Percentiles rank a stretch among this genome's conserved stretches.
phyloP scores from a whole-genome alignment of 1,140 invertebrate genomes.

The Anthonomus grandis region DNA sequence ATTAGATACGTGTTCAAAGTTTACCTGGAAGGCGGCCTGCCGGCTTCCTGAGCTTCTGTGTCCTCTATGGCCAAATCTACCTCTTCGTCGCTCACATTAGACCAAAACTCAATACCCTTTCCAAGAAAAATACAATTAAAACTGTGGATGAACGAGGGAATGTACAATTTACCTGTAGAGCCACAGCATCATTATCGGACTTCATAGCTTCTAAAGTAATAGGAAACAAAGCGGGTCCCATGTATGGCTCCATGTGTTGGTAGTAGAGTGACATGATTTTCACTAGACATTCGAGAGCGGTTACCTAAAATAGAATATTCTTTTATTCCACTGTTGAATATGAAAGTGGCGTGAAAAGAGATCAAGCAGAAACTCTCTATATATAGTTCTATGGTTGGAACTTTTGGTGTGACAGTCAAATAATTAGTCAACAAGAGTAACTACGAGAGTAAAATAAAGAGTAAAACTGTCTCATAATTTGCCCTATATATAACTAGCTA shows the following conservation, averaged over 20 bases:
- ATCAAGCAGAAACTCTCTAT: too few species aligned
- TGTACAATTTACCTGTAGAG: conserved; percentile 65
- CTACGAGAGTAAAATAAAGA: too few species aligned
- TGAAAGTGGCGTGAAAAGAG: too few species aligned
- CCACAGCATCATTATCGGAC: conserved; percentile 91
- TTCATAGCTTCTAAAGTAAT: conserved; percentile 99
- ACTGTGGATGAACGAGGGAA: background rate
- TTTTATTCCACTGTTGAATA: too few species aligned
- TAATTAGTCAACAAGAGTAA: too few species aligned
- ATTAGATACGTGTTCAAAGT: background rate
- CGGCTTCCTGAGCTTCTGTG: conserved; percentile 87
- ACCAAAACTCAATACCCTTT: conserved; percentile 98
- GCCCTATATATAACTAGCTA: too few species aligned
- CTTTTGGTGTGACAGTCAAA: too few species aligned
- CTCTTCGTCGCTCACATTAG: conserved; percentile 99
- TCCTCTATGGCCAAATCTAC: conserved; percentile 94
- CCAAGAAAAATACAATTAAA: background rate
- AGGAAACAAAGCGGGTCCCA: conserved; percentile 96
- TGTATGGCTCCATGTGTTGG: conserved; percentile 98
- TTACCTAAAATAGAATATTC: too few species aligned
- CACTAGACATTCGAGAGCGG: conserved; percentile 96
- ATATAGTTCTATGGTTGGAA: too few species aligned
- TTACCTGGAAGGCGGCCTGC: conserved; percentile 74
- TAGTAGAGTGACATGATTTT: conserved; percentile 99
- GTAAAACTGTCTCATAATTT: too few species aligned